Evolutionary conservation across 2,113 vertebrate species (phyloP), one percentile per base, ranked within the genome.

Genomic region (Hiodon alosoides): DNA sequence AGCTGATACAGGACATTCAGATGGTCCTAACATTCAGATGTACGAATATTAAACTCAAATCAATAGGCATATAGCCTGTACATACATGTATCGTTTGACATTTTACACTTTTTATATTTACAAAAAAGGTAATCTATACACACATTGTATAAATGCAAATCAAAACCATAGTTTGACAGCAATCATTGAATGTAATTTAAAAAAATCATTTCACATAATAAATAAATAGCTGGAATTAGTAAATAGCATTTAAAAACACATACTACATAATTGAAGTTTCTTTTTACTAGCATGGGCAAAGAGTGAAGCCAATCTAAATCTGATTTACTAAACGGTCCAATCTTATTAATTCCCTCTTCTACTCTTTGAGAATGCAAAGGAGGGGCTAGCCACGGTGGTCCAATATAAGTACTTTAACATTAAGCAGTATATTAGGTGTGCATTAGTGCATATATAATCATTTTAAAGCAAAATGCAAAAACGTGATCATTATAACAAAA

Each of bases 381-480:
- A 14, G n/a, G n/a, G 4, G n/a, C 11, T 60, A 14, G 59, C 59
- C 13, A 10, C 7, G 13, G 8, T 7, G 0, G n/a, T 52, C 4
- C 10, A 50, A 50, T 13, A 13, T 4, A 61, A 68, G 50, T 68
- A 53, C 46, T 46, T 48, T 51, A 8, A 68, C 11, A 52, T 7
- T 53, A 46, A 68, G 11, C 76, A 82, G 75, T 72, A 5, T 3
- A 71, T 75, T 73, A 74, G 31, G 31, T 31, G 31, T 31, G 31
- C 31, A 31, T 31, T 31, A 31, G 31, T 31, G 31, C 79, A 81
- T 73, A 14, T 52, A 3, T 69, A 53, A 5, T 78, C 55, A 80
- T 75, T 57, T 72, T 81, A 48, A 77, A 85, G 76, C 77, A 79
- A 72, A 83, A 67, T 52, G 6, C 73, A 67, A 59, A 79, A 82